phyloP scores from a whole-genome alignment of 30 jellyfish, hydroid and myxozoan genomes.

The Chrysaora quinquecirrha region DNA sequence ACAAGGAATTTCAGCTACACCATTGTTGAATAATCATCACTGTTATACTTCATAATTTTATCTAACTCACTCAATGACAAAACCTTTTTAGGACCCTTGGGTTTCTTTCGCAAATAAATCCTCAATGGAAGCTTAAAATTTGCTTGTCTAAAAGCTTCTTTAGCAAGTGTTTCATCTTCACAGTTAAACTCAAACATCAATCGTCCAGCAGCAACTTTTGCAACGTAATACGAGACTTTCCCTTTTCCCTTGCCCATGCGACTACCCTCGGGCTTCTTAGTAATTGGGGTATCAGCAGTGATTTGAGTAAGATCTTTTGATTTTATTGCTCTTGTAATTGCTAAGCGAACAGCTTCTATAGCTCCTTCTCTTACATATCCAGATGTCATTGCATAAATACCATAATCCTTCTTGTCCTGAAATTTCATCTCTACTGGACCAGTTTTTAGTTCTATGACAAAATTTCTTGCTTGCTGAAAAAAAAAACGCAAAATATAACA shows the following conservation, averaged over 20 bases:
- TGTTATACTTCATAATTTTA: too few relatives aligned
- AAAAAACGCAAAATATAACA: too few relatives aligned
- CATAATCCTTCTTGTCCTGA: constrained; percentile 84
- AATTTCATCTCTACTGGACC: constrained; percentile 63
- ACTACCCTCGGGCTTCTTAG: constrained; percentile 91
- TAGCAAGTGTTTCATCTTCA: constrained; percentile 85
- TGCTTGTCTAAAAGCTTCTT: constrained; percentile 92
- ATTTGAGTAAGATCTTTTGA: constrained; percentile 71
- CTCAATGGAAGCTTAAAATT: constrained; percentile 80
- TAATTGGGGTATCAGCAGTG: constrained; percentile 80
- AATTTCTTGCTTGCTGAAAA: not conserved
- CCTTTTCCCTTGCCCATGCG: constrained; percentile 99
- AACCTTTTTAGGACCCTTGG: constrained; percentile 61
- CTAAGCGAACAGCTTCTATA: constrained; percentile 88
- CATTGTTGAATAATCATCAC: too few relatives aligned
- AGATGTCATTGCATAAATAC: constrained; percentile 86
- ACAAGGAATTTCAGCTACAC: too few relatives aligned
- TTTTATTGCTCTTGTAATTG: constrained; percentile 82
- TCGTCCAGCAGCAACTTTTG: constrained; percentile 83
- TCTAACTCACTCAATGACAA: constrained; percentile 45
- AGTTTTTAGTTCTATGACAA: not conserved
- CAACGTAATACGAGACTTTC: constrained; percentile 86
- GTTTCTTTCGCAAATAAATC: constrained; percentile 77
- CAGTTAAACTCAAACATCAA: constrained; percentile 85
- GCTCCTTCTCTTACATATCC: constrained; percentile 95